phyloP scores from a whole-genome alignment of 2,113 vertebrate species.

The Arenaria interpres region DNA sequence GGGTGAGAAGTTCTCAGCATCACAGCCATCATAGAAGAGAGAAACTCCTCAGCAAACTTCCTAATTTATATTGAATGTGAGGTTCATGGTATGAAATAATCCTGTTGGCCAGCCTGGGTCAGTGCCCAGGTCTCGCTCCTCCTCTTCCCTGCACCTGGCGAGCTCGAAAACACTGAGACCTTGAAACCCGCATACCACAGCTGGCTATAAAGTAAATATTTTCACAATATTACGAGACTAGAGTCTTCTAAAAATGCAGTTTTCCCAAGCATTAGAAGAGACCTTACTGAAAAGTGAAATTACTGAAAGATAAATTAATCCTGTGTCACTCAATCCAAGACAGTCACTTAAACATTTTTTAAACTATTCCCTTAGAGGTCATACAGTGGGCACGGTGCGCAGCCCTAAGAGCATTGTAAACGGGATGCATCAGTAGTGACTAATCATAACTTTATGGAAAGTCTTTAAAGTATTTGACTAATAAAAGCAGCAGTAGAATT shows the following conservation, averaged over 20 bases:
- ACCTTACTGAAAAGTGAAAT: background rate
- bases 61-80: background rate
- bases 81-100: background rate
- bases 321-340: background rate
- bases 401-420: background rate
- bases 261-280: background rate
- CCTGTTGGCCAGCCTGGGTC: background rate
- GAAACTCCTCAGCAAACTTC: background rate
- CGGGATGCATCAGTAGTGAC: background rate
- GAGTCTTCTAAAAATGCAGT: background rate
- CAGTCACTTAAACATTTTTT: background rate
- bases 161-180: background rate
- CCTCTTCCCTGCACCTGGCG: background rate
- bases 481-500: conserved; percentile 6
- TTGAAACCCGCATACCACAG: background rate
- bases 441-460: background rate
- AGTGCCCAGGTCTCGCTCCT: background rate
- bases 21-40: background rate
- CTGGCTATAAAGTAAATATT: background rate
- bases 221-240: background rate
- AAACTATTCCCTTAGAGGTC: background rate
- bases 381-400: background rate
- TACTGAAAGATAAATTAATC: background rate
- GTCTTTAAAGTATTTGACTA: background rate
- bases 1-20: background rate